These are phyloP conservation scores for Ypsolopha sequella DNA, from an alignment of 2,888 invertebrate species.

Conservation along the genomic window DNA sequence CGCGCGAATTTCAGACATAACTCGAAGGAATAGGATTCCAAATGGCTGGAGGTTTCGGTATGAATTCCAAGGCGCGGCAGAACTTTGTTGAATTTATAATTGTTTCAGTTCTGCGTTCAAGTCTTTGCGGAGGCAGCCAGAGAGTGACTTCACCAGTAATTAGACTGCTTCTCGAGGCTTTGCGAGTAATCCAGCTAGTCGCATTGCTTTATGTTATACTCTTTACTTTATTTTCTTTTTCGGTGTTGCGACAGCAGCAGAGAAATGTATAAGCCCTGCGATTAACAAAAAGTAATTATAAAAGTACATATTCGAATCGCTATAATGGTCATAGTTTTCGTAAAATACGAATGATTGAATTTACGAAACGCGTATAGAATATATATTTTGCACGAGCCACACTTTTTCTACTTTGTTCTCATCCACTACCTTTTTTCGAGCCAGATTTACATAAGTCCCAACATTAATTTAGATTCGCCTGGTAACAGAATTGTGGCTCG, in stretches of 20 bases:
- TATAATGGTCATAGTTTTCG: no score
- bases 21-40: background rate
- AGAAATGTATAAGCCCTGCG: no score
- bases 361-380: no score
- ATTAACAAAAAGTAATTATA: no score
- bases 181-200: background rate
- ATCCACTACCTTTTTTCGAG: no score
- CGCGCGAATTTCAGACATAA: background rate
- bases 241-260: no score
- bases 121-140: constrained; percentile 4
- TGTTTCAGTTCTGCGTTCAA: constrained; percentile 15
- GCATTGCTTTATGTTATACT: background rate
- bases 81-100: constrained; percentile 28
- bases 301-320: no score
- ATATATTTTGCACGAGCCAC: no score
- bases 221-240: background rate
- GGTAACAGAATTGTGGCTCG: constrained; percentile 15
- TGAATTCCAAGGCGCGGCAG: constrained; percentile 2
- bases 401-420: no score
- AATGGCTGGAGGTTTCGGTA: background rate
- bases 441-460: background rate
- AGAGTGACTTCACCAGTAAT: constrained; percentile 7
- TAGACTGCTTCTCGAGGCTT: constrained; percentile 5
- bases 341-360: no score
- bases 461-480: constrained; percentile 18